Evolutionary conservation across 2,888 invertebrate species (phyloP).

Genomic region (Arrhopalites spinosus): DNA sequence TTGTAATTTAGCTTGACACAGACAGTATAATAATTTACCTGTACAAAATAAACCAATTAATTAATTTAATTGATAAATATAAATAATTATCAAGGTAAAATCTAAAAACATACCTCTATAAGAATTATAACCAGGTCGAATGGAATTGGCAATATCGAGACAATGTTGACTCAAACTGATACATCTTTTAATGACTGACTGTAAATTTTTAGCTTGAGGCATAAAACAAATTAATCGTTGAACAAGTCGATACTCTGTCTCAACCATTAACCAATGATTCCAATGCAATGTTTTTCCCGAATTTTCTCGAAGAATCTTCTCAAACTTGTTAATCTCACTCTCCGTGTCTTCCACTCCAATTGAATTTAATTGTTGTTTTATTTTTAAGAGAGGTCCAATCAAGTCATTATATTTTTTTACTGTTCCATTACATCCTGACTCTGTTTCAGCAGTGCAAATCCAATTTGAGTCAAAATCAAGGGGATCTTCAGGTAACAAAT

Average conservation of each 20-base stretch:
- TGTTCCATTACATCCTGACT: not conserved
- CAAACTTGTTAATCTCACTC: conserved; percentile 42
- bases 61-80: not conserved
- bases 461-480: conserved; percentile 63
- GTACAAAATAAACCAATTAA: not conserved
- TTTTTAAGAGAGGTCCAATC: not conserved
- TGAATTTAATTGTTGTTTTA: conserved; percentile 15
- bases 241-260: conserved; percentile 48
- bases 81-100: conserved; percentile 2
- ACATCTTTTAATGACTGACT: conserved; percentile 40
- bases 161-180: conserved; percentile 49
- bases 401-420: not conserved
- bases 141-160: conserved; percentile 45
- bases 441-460: conserved; percentile 61
- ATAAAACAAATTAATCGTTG: conserved; percentile 45
- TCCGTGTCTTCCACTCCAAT: conserved; percentile 41
- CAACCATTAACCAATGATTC: conserved; percentile 54
- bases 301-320: conserved; percentile 45
- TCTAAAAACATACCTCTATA: conserved; percentile 47
- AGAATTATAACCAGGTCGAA: conserved; percentile 50
- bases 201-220: conserved; percentile 37
- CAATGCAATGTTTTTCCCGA: conserved; percentile 42
- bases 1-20: conserved; percentile 45
- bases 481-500: conserved; percentile 55
- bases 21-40: conserved; percentile 51